These are phyloP conservation scores for Pterocles gutturalis DNA, from an alignment of 2,113 vertebrate genomes.

Conservation along the genomic window DNA sequence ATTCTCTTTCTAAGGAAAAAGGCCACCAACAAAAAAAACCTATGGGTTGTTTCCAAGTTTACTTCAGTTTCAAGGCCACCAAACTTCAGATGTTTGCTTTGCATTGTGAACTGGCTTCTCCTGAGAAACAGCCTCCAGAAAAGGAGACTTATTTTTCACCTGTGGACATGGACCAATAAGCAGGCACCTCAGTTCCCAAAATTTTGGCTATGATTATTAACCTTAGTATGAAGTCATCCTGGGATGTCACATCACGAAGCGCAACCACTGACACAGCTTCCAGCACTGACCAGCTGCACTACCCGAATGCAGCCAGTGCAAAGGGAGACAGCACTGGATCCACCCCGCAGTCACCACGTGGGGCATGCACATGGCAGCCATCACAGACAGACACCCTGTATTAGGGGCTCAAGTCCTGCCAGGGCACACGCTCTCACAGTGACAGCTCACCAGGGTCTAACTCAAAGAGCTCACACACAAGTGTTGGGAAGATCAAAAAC, in stretches of 20 bases:
- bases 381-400: not conserved
- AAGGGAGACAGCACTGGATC: not conserved
- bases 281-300: not conserved
- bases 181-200: not conserved
- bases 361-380: not conserved
- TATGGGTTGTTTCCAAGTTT: not conserved
- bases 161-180: fast-evolving
- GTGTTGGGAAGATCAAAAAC: not conserved
- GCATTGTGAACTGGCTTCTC: not conserved
- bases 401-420: not conserved
- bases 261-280: not conserved
- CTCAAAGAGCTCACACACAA: not conserved
- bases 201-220: not conserved
- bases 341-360: fast-evolving
- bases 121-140: not conserved
- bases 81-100: not conserved
- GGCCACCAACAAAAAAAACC: not conserved
- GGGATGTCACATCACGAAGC: fast-evolving
- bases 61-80: not conserved
- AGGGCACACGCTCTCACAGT: not conserved
- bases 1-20: not conserved
- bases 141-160: not conserved
- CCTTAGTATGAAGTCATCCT: not conserved
- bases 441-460: not conserved
- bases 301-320: fast-evolving